Base-by-base conservation (phyloP, 2,888 invertebrate species). In the Andrena minutula region DNA sequence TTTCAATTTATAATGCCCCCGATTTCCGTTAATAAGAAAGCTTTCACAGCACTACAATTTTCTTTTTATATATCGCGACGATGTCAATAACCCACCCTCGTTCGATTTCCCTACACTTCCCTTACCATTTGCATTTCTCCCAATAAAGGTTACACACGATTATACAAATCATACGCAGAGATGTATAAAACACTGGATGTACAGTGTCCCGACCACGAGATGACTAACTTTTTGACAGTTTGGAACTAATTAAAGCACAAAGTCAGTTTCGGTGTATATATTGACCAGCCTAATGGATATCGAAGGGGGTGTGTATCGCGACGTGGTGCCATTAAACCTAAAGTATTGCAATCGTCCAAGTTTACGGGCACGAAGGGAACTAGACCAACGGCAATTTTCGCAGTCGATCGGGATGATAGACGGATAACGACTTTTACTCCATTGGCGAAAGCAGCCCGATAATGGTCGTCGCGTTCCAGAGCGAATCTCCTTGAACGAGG, bases 401-500 rank as follows among this genome's bases (percentile, higher is more conserved):
- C 75, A 65, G 64, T 51, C 71, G 86, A 88, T 86, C 72, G 53
- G 70, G 56, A 78, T 73, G 87, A 87, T 88, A 84, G 82, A 76
- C 69, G 68, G 75, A 74, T 87, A 87, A 88, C 82, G 87, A 88
- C 79, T 83, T 84, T 82, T 79, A 80, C 73, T 72, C 72, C 28
- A 68, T 69, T 10, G 74, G 82, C 75, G 63, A 78, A 80, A 76
- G 80, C 88, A 70, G 74, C 60, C 69, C 66, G 78, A 84, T 88
- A 88, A 89, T 81, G 87, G 87, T 58, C 82, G 56, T 58, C 82
- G 56, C 56, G 71, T 75, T 82, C 81, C 82, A 75, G 83, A 64
- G 76, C 76, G 86, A 88, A 89, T 89, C 88, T 88, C 84, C 89
- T 88, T 89, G 89, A 87, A 87, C 84, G 79, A 82, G 78, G 86